Evolutionary conservation across 2,888 invertebrate species (phyloP).

Genomic region (Himalopsyche japonica): DNA sequence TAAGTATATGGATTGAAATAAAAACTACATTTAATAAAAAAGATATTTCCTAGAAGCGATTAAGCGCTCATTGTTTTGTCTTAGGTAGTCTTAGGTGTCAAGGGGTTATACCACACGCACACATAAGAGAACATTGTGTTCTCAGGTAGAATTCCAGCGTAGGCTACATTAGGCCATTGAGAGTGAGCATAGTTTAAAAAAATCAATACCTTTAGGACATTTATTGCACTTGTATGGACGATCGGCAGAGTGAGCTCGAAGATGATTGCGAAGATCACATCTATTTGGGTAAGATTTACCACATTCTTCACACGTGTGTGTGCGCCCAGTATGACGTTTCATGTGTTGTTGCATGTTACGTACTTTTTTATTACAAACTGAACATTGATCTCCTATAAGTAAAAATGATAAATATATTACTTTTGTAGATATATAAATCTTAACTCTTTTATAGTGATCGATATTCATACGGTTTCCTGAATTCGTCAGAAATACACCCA

Average conservation of each 20-base stretch:
- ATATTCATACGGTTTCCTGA: too few species aligned
- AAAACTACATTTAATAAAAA: neutral
- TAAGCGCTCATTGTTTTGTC: too few species aligned
- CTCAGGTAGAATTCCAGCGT: too few species aligned
- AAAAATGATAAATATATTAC: neutral
- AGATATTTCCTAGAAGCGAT: neutral
- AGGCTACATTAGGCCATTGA: too few species aligned
- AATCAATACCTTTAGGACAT: slow-evolving; percentile 21
- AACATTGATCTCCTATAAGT: slow-evolving; percentile 6
- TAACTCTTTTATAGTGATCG: too few species aligned
- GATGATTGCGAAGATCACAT: slow-evolving; percentile 19
- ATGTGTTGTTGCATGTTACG: slow-evolving; percentile 15
- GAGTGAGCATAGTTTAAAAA: too few species aligned
- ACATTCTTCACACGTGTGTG: slow-evolving; percentile 22
- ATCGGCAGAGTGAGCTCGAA: slow-evolving; percentile 10
- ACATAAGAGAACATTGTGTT: too few species aligned
- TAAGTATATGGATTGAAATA: too few species aligned
- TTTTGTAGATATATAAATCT: too few species aligned
- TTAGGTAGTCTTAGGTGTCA: too few species aligned
- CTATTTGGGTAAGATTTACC: slow-evolving; percentile 23
- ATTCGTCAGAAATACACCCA: too few species aligned
- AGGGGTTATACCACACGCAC: too few species aligned
- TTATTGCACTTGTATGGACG: slow-evolving; percentile 19
- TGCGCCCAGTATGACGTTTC: slow-evolving; percentile 10
- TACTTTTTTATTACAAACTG: slow-evolving; percentile 13